phyloP scores from a whole-genome alignment of 1,140 invertebrate genomes.

The Brachystomella parvula region DNA sequence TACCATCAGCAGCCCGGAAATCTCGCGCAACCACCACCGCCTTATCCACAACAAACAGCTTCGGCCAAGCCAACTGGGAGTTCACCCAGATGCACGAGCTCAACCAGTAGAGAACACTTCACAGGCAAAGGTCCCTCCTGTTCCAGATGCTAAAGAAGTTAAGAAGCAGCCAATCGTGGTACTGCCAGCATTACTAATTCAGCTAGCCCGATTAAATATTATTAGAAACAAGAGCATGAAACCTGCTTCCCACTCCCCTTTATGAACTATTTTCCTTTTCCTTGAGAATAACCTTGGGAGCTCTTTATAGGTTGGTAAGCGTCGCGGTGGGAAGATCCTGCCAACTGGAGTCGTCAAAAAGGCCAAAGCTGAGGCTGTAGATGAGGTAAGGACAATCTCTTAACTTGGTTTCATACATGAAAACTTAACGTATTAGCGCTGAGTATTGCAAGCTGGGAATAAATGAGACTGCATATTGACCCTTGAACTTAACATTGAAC shows the following conservation, averaged over 20 bases:
- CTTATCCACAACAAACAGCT: no score
- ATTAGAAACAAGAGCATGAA: slow-evolving; percentile 1
- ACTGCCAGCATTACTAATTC: not conserved
- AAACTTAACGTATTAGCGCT: not conserved
- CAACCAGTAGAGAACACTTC: not conserved
- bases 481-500: not conserved
- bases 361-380: slow-evolving; percentile 50
- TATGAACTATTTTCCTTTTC: not conserved
- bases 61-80: no score
- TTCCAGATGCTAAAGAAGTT: slow-evolving; percentile 4
- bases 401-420: not conserved
- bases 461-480: not conserved
- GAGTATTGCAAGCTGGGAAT: not conserved
- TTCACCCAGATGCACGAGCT: not conserved
- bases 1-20: not conserved
- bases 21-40: not conserved
- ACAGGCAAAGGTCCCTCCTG: not conserved
- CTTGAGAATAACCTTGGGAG: slow-evolving; percentile 31
- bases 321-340: slow-evolving; percentile 72
- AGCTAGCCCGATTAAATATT: not conserved
- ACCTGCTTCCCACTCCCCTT: not conserved
- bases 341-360: slow-evolving; percentile 86
- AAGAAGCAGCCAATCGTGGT: slow-evolving; percentile 7
- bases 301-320: slow-evolving; percentile 59
- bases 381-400: slow-evolving; percentile 28